phyloP scores from a whole-genome alignment of 2,113 vertebrate species.

The Oriolus oriolus region DNA sequence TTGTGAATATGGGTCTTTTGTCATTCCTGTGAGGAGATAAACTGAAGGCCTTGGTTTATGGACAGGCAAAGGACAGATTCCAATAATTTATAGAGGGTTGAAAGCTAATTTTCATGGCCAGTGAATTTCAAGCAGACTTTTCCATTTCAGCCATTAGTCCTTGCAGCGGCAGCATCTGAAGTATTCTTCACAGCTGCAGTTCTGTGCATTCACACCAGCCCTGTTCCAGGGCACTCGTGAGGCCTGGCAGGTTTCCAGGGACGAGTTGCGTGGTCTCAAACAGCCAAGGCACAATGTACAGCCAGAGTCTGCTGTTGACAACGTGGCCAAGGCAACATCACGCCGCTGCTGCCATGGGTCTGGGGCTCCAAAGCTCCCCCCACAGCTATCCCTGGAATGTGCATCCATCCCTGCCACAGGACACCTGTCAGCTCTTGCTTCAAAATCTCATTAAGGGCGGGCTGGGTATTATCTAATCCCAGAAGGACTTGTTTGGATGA shows the following conservation, averaged over 20 bases:
- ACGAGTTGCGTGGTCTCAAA: rapidly evolving
- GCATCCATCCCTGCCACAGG: not conserved
- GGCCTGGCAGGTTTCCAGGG: not conserved
- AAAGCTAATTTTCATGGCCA: not conserved
- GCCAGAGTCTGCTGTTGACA: not conserved
- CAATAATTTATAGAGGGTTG: not conserved
- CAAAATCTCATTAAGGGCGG: not conserved
- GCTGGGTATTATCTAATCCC: not conserved
- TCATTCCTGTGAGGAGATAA: not conserved
- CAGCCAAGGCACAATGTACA: not conserved
- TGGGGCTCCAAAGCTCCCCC: not conserved
- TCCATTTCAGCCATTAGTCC: not conserved
- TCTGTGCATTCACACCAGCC: not conserved
- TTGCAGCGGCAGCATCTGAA: not conserved
- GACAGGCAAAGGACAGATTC: not conserved
- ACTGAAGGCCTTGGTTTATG: not conserved
- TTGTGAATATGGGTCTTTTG: not conserved
- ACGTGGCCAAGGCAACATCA: rapidly evolving
- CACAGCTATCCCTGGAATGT: not conserved
- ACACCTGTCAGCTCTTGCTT: not conserved
- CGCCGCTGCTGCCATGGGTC: rapidly evolving
- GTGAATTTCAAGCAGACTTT: not conserved
- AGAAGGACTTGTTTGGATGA: not conserved
- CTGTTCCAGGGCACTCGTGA: not conserved
- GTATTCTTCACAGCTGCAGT: not conserved